A percentile compares a stretch with the other conserved stretches of the same genome.
phyloP scores from a whole-genome alignment of 2,113 vertebrate genomes.

The Sinocyclocheilus rhinocerous region DNA sequence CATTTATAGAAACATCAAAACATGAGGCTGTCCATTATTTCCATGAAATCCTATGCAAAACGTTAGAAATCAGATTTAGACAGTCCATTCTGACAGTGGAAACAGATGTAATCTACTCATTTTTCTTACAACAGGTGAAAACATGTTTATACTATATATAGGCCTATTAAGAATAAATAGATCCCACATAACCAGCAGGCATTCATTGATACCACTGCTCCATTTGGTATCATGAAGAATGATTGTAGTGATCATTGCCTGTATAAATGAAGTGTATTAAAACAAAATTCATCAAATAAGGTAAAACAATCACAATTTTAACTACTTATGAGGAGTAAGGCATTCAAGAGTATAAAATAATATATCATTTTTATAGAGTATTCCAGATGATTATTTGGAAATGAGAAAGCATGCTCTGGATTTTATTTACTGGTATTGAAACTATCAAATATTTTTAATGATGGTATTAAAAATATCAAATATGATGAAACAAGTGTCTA shows the following conservation, averaged over 20 bases:
- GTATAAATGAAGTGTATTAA: not conserved
- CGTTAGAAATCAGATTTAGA: not conserved
- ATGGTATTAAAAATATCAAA: not conserved
- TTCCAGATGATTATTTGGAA: not conserved
- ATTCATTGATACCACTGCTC: not conserved
- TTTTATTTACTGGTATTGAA: not conserved
- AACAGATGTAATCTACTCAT: not conserved
- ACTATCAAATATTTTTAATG: not conserved
- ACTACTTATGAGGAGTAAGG: not conserved
- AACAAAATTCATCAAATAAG: not conserved
- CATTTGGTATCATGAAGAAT: not conserved
- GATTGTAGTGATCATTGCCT: not conserved
- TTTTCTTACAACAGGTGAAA: not conserved
- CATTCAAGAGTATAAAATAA: not conserved
- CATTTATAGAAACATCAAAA: not conserved
- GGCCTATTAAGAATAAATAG: not conserved
- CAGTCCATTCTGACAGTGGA: not conserved
- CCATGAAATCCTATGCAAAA: not conserved
- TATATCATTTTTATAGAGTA: not conserved
- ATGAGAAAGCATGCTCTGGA: not conserved
- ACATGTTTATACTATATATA: not conserved
- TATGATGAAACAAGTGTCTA: not conserved
- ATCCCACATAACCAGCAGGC: not conserved
- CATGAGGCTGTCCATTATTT: not conserved
- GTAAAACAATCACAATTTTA: not conserved